phyloP scores from a whole-genome alignment of 1,140 invertebrate genomes.

The Idris sp. region DNA sequence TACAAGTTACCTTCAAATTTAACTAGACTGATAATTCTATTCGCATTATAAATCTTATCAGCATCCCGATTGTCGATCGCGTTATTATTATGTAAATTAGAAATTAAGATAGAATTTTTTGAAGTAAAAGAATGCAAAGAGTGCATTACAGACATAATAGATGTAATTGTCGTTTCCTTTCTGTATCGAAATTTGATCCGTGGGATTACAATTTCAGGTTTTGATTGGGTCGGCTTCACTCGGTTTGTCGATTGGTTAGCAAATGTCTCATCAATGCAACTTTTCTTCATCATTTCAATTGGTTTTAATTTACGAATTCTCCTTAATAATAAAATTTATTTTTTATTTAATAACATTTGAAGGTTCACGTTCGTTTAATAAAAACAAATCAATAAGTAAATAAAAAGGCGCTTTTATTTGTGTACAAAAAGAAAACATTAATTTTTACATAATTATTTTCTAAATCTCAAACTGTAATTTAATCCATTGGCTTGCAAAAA shows the following conservation, averaged over 20 bases:
- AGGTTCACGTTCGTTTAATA: too few relatives aligned
- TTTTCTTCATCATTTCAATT: slow-evolving; percentile 16
- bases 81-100: slow-evolving; percentile 48
- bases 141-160: slow-evolving; percentile 53
- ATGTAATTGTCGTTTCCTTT: slow-evolving; percentile 52
- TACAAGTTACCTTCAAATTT: background rate
- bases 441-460: too few relatives aligned
- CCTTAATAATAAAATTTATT: background rate
- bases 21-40: slow-evolving; percentile 9
- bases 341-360: too few relatives aligned
- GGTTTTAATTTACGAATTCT: background rate
- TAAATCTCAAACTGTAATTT: too few relatives aligned
- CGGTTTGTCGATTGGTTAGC: slow-evolving; percentile 45
- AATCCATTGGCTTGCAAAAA: too few relatives aligned
- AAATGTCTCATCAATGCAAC: too few relatives aligned
- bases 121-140: slow-evolving; percentile 19
- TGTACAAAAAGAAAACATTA: too few relatives aligned
- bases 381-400: too few relatives aligned
- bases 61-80: slow-evolving; percentile 15
- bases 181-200: slow-evolving; percentile 48
- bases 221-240: slow-evolving; percentile 33
- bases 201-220: slow-evolving; percentile 42
- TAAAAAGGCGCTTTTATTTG: too few relatives aligned
- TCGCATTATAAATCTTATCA: slow-evolving; percentile 31
- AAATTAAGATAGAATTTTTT: slow-evolving; percentile 41